A percentile compares a stretch with the other conserved stretches of the same genome.
Conservation (phyloP, 2,888 invertebrate species). For the Oscheius onirici region DNA sequence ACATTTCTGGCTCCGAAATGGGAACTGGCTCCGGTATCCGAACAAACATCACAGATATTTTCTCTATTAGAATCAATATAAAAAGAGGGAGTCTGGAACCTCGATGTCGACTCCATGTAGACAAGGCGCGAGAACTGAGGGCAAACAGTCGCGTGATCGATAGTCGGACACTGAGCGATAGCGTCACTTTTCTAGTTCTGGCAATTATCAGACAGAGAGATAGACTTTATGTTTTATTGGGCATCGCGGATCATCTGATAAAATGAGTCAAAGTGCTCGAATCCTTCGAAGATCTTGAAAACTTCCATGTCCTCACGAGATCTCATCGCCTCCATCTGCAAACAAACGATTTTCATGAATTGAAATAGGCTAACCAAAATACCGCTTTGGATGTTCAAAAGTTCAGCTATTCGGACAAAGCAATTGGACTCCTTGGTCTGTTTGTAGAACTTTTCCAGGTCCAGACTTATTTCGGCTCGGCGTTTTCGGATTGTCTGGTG, state of each 20-base stretch:
- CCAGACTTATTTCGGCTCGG: neutral
- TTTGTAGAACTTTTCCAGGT: neutral
- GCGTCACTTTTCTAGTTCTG: slow-evolving; percentile 4
- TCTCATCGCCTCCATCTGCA: slow-evolving; percentile 15
- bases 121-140: slow-evolving; percentile 1
- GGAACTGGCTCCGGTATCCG: neutral
- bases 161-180: neutral
- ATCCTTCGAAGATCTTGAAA: slow-evolving; percentile 14
- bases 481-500: neutral
- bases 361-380: neutral
- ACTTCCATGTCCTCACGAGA: slow-evolving; percentile 8
- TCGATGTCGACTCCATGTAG: neutral
- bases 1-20: neutral
- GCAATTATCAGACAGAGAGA: neutral
- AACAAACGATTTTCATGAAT: neutral
- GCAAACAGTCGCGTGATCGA: slow-evolving; percentile 16
- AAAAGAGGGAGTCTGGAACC: neutral
- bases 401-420: neutral
- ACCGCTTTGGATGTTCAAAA: slow-evolving; percentile 1
- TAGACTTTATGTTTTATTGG: neutral
- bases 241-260: slow-evolving; percentile 17
- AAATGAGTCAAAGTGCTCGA: slow-evolving; percentile 14
- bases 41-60: slow-evolving; percentile 4
- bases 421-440: neutral
- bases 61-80: neutral